phyloP scores from a whole-genome alignment of 2,888 invertebrate species.

The Galeopsomyia nigrocyanea region DNA sequence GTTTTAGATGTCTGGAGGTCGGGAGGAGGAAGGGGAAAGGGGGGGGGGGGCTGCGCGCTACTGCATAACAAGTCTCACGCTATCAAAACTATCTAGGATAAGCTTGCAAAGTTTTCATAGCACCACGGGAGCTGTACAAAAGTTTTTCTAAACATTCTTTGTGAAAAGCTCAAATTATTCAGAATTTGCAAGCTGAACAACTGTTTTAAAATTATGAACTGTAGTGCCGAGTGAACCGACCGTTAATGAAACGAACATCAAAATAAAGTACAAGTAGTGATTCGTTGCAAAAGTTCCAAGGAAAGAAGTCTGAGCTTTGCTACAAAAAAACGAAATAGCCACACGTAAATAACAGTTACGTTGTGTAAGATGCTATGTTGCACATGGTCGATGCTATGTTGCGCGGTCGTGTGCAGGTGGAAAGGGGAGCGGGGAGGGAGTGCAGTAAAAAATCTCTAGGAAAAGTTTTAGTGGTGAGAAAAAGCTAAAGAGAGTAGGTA shows the following conservation, averaged over 20 bases:
- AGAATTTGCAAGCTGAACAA: neutral
- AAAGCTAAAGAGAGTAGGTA: conserved; percentile 10
- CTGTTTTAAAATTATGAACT: neutral
- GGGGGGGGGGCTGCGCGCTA: too few relatives aligned
- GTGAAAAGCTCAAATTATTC: too few relatives aligned
- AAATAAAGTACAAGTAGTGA: neutral
- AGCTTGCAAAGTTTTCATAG: too few relatives aligned
- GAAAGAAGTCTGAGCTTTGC: too few relatives aligned
- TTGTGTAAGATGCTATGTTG: too few relatives aligned
- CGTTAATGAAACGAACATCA: neutral
- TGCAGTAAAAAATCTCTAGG: neutral
- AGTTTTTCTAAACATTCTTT: too few relatives aligned
- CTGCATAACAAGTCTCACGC: too few relatives aligned
- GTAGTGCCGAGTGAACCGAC: neutral
- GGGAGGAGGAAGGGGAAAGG: too few relatives aligned
- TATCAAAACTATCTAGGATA: too few relatives aligned
- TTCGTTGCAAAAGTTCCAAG: neutral
- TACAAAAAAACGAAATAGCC: conserved; percentile 2
- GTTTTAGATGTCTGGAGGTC: too few relatives aligned
- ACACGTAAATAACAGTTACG: neutral
- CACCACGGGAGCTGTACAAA: too few relatives aligned
- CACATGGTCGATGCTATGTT: neutral
- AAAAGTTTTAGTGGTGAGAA: conserved; percentile 12
- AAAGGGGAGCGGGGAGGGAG: too few relatives aligned
- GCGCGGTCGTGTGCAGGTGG: neutral